Percentiles rank a stretch among this genome's conserved stretches.
phyloP scores from a whole-genome alignment of 1,140 invertebrate genomes.

The Drosophila ogumai region DNA sequence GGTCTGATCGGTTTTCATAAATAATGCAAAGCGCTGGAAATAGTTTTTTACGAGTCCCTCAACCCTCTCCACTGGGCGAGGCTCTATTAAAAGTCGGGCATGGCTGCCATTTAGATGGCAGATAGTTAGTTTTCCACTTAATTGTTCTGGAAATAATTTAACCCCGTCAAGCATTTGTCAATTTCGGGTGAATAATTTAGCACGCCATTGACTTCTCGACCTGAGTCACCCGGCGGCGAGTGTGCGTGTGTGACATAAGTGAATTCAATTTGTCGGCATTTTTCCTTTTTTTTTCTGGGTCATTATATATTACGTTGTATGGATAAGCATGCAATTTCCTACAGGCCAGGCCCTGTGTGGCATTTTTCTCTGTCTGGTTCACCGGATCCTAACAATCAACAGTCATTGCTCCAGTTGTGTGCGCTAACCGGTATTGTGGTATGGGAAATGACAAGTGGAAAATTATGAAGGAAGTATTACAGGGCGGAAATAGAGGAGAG shows the following conservation, averaged over 20 bases:
- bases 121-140: slow-evolving; percentile 48
- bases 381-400: slow-evolving; percentile 31
- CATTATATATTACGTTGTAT: slow-evolving; percentile 27
- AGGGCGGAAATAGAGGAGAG: slow-evolving; percentile 1
- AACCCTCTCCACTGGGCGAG: background rate
- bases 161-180: slow-evolving; percentile 18
- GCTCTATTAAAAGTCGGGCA: slow-evolving; percentile 35
- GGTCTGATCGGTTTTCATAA: slow-evolving; percentile 39
- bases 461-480: slow-evolving; percentile 25
- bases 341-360: slow-evolving; percentile 11
- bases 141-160: slow-evolving; percentile 45
- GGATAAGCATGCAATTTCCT: slow-evolving; percentile 26
- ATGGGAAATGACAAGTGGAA: slow-evolving; percentile 27
- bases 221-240: background rate
- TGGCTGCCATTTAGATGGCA: slow-evolving; percentile 37
- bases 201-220: slow-evolving; percentile 37
- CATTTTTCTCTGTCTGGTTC: slow-evolving; percentile 11
- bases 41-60: slow-evolving; percentile 9
- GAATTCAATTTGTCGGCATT: slow-evolving; percentile 51
- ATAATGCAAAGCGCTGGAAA: slow-evolving; percentile 55
- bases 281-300: slow-evolving; percentile 10
- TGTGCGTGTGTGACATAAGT: slow-evolving; percentile 44
- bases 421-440: slow-evolving; percentile 11
- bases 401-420: slow-evolving; percentile 36
- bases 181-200: slow-evolving; percentile 59